Base-by-base conservation (phyloP, 64 coral and sea anemone species). In the Montipora sp. region DNA sequence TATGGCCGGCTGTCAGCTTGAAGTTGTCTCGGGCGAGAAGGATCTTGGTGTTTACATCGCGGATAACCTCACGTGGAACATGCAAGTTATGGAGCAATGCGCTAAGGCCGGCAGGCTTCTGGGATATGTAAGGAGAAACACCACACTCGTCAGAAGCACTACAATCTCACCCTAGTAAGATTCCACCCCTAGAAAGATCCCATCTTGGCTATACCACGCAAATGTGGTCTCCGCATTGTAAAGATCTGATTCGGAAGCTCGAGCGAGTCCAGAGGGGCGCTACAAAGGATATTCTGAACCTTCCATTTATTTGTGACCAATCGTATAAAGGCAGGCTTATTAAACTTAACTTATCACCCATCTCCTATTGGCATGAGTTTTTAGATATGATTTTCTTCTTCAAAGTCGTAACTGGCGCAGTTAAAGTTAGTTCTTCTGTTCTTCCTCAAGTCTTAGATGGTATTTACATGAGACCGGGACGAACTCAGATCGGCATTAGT, bases 61-160 rank as follows among this genome's bases (percentile, higher is more conserved):
- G 0, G 71, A 73, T 22, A 23, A 74, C 71, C 71, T 80, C 43
- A 51, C 59, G 43, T 84, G 59, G 81, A 84, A 67, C 55, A 53
- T 58, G 13, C 57, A 84, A n/a, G 81, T 43, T 7, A 63, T 0
- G 13, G 22, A 61, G 36, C 55, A 84, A 61, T 44, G 55, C 55
- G 81, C 81, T 44, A 84, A 84, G 65, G 81, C 81, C 57, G 73
- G 63, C 89, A 90, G 45, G 59, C 77, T 90, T 1, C 48, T 70
- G 48, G 74, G 74, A 57, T 80, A 80, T 11, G 45, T 80, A 43
- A 77, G 74, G 51, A 77, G 87, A 78, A 77, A 89, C 74, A 76
- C 70, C 59, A 73, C 18, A 59, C 59, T 48, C 58, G 22, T 7
- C 16, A 58, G 47, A 77, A 89, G 47, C 18, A 57, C n/a, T 60